Evolutionary conservation across 2,888 invertebrate genomes (phyloP), one percentile per base, ranked within the genome.

Genomic region (Tethea ocularis): DNA sequence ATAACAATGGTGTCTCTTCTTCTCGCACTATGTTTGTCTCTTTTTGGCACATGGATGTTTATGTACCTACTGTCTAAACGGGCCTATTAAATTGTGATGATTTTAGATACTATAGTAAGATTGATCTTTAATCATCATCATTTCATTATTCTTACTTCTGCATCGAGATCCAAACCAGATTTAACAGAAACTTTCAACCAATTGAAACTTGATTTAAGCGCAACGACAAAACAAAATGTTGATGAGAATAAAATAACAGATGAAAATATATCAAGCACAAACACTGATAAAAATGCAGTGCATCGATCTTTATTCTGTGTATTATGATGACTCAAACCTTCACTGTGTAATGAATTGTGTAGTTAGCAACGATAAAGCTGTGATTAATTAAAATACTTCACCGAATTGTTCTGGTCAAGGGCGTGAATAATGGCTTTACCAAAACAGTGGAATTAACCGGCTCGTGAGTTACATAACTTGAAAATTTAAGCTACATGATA

Each of bases 371-470:
- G 15, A n/a, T 24, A 52, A 52, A 52, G n/a, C 23, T 26, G 53
- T 17, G 4, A 20, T 17, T 17, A 17, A 17, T 53, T 17, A 53
- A 53, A 53, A 29, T 53, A 33, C 33, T 56, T 51, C 58, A 26
- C 24, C 29, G 52, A 56, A 51, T 58, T 58, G 51, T 57, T 29
- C 56, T 58, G 62, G 61, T 61, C 67, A 67, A 68, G 68, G 67
- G 58, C 63, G 46, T 46, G 46, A 46, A 46, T 46, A 52, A 13
- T 36, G n/a, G 20, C 38, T 55, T 62, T 57, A 46, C 46, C 46
- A 46, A 46, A 29, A 57, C 52, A 46, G 55, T 59, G n/a, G 54
- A 57, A 46, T 10, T 59, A 61, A 59, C 61, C 56, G 57, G 61
- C 20, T 46, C 46, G 0, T n/a, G 20, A 46, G 20, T 46, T 46